Percentiles rank a stretch among this genome's conserved stretches.
These are phyloP conservation scores for Tiliqua scincoides DNA, from an alignment of 2,113 vertebrate species.

Conservation along the genomic window DNA sequence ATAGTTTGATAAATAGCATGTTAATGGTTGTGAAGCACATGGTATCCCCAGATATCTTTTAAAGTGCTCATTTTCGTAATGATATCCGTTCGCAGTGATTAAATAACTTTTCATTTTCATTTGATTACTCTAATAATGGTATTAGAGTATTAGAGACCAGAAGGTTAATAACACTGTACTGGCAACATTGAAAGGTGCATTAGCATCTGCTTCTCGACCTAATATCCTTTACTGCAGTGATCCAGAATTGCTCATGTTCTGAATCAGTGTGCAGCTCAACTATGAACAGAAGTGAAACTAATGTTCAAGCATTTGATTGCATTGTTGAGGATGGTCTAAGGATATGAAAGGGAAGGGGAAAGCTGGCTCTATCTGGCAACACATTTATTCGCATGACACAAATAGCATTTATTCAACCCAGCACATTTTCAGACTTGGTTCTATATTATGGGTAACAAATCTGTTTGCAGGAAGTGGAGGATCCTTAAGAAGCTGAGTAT, in stretches of 20 bases:
- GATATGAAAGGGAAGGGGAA: background rate
- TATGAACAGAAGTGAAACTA: background rate
- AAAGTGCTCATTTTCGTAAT: constrained; percentile 40
- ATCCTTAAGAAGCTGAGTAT: background rate
- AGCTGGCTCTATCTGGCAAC: background rate
- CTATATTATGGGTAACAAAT: background rate
- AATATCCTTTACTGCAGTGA: accelerated
- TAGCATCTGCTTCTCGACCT: constrained; percentile 27
- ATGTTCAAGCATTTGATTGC: background rate
- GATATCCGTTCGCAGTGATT: constrained; percentile 23
- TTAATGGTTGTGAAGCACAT: background rate
- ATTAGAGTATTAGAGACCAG: too few relatives aligned
- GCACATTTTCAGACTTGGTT: background rate
- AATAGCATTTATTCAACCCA: background rate
- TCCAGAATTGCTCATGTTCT: background rate
- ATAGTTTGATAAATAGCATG: background rate
- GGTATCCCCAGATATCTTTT: constrained; percentile 20
- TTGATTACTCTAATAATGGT: constrained; percentile 33
- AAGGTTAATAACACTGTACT: constrained; percentile 16
- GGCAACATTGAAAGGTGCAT: background rate
- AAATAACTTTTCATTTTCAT: constrained; percentile 13
- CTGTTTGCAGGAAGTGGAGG: background rate
- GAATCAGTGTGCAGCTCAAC: background rate
- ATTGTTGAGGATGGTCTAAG: constrained; percentile 10
- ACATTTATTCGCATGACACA: background rate